Evolutionary conservation across 2,113 vertebrate genomes (phyloP), one percentile per base, ranked within the genome.

Genomic region (Dasyornis broadbenti): DNA sequence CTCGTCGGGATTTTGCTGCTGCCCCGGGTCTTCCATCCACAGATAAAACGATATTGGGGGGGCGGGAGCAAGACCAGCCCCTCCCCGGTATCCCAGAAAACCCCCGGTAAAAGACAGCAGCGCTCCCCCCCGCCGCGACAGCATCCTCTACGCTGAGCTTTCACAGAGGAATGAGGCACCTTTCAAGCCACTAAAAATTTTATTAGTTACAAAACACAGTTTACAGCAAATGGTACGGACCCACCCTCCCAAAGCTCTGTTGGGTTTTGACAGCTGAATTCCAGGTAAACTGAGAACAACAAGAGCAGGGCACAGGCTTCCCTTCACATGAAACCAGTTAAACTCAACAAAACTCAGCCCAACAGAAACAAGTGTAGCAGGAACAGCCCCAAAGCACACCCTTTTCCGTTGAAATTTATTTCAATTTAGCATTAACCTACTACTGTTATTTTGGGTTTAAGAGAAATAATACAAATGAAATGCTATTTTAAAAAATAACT

Each of bases 161-260:
- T 21, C 2, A 20, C 9, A 5, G 2, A 88, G 6, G 23, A 65
- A 57, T 0, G 0, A 82, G 13, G 9, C 5, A 13, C 6, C 0
- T 5, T 22, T 59, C 12, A 20, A 88, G 40, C 19, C n/a, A 73
- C 76, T 28, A 12, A 10, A n/a, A 30, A 7, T 75, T 96, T 89
- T 96, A 94, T 73, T 94, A 10, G 19, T 39, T 86, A 86, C 31
- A 70, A 91, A 92, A 57, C 21, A 75, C 52, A 18, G 3, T 19
- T 80, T 54, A 87, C 47, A 93, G 1, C 6, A 54, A 54, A 28
- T 5, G 6, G 15, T 2, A 15, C 20, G 9, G 9, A 81, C 19
- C 16, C 39, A 21, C 1, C 0, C 20, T 37, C 45, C 10, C 18
- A 33, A 21, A 53, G 22, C 30, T 10, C 17, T 44, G 20, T 3